phyloP scores from a whole-genome alignment of 2,113 vertebrate genomes.

The Peromyscus polionotus region DNA sequence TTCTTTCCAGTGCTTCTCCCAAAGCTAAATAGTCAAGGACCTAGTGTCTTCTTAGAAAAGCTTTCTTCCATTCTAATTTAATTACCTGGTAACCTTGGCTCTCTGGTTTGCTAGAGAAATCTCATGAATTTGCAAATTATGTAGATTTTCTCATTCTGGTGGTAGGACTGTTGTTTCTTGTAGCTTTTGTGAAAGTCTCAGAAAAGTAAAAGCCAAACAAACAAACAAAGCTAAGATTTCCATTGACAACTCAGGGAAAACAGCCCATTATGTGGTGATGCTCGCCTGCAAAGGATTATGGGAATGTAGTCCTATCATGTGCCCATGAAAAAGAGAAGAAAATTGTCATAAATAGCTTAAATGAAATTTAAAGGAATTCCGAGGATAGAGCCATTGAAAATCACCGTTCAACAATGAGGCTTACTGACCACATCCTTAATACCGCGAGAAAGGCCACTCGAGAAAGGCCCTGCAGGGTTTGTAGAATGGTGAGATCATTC shows the following conservation, averaged over 20 bases:
- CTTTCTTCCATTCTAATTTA: neutral
- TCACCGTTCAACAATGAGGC: neutral
- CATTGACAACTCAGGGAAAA: neutral
- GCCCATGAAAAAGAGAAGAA: neutral
- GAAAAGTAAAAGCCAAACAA: neutral
- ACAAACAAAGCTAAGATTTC: neutral
- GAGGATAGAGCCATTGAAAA: neutral
- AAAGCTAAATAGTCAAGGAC: neutral
- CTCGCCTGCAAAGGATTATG: constrained; percentile 9
- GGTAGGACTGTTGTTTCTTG: neutral
- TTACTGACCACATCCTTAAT: neutral
- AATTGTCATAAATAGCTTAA: constrained; percentile 3
- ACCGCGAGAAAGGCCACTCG: neutral
- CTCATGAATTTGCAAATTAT: neutral
- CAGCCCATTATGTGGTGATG: neutral
- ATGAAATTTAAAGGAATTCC: constrained; percentile 26
- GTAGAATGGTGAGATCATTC: neutral
- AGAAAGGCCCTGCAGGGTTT: neutral
- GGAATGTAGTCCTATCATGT: neutral
- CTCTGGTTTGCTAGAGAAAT: neutral
- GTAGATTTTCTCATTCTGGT: constrained; percentile 2
- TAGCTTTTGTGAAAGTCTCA: neutral
- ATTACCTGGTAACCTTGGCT: neutral
- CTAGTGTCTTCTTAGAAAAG: neutral
- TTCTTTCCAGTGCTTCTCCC: neutral